Percentiles rank a stretch among this genome's conserved stretches.
phyloP scores from a whole-genome alignment of 2,113 vertebrate species.

The Burhinus bistriatus region DNA sequence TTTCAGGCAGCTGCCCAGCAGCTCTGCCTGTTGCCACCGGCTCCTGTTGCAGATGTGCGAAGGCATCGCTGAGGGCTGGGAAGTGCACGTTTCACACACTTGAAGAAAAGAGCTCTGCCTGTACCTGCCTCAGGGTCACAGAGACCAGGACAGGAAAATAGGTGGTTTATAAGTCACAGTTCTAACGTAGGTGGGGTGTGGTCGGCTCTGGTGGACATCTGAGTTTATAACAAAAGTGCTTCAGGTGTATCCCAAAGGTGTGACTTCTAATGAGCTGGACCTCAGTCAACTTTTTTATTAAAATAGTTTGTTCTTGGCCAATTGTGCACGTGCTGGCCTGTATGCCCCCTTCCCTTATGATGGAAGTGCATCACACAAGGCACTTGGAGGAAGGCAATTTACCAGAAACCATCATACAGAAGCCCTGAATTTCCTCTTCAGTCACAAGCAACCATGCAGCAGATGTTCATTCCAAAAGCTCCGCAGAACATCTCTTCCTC shows the following conservation, averaged over 20 bases:
- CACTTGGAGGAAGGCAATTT: not conserved
- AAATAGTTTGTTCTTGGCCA: not conserved
- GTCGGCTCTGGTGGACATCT: not conserved
- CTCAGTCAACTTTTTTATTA: not conserved
- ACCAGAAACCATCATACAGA: not conserved
- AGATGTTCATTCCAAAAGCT: not conserved
- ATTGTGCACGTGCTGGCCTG: not conserved
- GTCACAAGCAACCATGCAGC: not conserved
- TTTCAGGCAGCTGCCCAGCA: not conserved
- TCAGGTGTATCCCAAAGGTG: not conserved
- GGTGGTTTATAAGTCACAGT: not conserved
- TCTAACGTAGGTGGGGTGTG: not conserved
- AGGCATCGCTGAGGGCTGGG: not conserved
- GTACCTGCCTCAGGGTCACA: not conserved
- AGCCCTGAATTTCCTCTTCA: not conserved
- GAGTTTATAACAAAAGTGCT: not conserved
- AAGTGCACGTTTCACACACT: accelerated
- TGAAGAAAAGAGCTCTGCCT: not conserved
- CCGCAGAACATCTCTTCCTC: not conserved
- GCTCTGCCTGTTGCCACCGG: not conserved
- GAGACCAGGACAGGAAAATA: not conserved
- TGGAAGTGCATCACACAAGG: not conserved
- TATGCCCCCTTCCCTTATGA: not conserved
- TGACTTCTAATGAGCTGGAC: accelerated
- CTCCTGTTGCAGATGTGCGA: not conserved